A percentile compares a stretch with the other conserved stretches of the same genome.
These are phyloP conservation scores for Vulpes vulpes DNA, from an alignment of 2,113 vertebrate species.

Conservation along the genomic window DNA sequence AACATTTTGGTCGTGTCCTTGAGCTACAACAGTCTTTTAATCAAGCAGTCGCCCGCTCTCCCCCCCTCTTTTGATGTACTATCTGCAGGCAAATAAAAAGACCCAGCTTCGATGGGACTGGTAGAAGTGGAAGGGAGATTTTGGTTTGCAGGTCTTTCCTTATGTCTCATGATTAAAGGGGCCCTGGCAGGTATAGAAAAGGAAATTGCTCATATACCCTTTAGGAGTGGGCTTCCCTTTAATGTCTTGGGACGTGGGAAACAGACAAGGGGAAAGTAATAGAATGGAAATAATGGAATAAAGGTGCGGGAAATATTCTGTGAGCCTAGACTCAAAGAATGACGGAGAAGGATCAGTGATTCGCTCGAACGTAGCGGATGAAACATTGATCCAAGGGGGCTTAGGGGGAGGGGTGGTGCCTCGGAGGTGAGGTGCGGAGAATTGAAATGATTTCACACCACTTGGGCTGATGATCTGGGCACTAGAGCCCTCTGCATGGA, in stretches of 20 bases:
- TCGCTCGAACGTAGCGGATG: not conserved
- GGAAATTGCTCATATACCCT: constrained; percentile 53
- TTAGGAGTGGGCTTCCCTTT: not conserved
- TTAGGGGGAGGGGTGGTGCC: not conserved
- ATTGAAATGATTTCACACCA: constrained; percentile 59
- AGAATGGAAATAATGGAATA: constrained; percentile 39
- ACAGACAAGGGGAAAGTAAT: not conserved
- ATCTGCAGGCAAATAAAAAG: constrained; percentile 44
- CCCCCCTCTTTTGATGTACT: constrained; percentile 54
- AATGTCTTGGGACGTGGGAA: not conserved
- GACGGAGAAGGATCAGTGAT: constrained; percentile 53
- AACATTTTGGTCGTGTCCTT: constrained; percentile 52
- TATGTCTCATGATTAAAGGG: constrained; percentile 83
- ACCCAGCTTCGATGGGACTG: constrained; percentile 59
- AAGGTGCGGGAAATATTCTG: constrained; percentile 8
- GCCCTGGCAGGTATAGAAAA: constrained; percentile 73
- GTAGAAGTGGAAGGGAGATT: constrained; percentile 67
- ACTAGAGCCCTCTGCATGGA: not conserved
- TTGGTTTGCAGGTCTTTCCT: constrained; percentile 69
- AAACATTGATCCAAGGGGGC: constrained; percentile 67
- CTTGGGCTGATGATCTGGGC: constrained; percentile 21
- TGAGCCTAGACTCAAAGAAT: constrained; percentile 45
- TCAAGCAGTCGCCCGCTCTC: not conserved
- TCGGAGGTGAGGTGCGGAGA: not conserved
- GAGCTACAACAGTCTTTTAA: constrained; percentile 52